A percentile compares a stretch with the other conserved stretches of the same genome.
Conservation (phyloP, 1,140 invertebrate genomes). For the Goniozus legneri region DNA sequence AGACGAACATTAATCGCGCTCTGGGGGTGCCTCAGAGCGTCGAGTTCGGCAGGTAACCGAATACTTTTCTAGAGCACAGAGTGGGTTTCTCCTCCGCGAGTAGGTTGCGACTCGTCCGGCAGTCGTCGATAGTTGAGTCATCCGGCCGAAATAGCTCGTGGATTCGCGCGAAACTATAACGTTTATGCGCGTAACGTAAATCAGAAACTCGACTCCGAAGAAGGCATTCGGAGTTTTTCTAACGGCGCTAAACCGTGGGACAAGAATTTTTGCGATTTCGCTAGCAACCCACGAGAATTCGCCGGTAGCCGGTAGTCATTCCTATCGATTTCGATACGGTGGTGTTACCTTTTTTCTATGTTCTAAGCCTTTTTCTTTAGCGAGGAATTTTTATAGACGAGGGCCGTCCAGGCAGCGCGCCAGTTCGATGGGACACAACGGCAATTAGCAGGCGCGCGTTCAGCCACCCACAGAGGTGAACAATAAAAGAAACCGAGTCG, state of each 20-base stretch:
- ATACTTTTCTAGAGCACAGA: constrained; percentile 15
- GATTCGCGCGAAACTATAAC: neutral
- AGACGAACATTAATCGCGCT: constrained; percentile 13
- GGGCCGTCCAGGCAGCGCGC: no score
- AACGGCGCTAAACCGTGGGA: constrained; percentile 13
- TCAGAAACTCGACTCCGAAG: no score
- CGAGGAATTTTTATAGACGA: constrained; percentile 20
- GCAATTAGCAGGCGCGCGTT: constrained; percentile 7
- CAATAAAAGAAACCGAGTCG: no score
- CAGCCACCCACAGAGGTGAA: no score
- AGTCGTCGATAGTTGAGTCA: constrained; percentile 24
- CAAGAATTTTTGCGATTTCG: constrained; percentile 25
- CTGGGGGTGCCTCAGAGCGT: constrained; percentile 2
- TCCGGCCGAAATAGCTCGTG: constrained; percentile 1
- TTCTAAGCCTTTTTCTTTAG: neutral
- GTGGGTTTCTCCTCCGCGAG: constrained; percentile 18
- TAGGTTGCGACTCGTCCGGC: constrained; percentile 12
- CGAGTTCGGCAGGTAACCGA: constrained; percentile 18
- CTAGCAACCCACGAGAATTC: constrained; percentile 18
- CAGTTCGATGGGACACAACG: no score
- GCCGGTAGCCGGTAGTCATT: neutral
- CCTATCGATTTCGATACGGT: constrained; percentile 3
- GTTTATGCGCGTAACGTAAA: no score
- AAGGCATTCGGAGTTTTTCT: no score
- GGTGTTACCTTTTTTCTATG: neutral